Evolutionary conservation across 2,888 invertebrate genomes (phyloP), one percentile per base, ranked within the genome.

Genomic region (Notocelia uddmanniana): DNA sequence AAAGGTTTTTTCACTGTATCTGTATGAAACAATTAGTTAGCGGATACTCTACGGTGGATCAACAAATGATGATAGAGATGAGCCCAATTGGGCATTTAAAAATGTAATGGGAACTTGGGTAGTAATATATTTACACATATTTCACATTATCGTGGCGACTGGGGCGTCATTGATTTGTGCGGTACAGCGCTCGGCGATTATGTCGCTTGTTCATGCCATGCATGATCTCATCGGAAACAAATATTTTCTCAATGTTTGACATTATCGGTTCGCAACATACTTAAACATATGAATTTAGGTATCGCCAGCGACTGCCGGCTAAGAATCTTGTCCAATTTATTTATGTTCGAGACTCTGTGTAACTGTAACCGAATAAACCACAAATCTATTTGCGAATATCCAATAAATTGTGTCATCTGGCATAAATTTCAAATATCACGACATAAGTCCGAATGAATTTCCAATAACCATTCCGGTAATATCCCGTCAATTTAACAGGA

Each of bases 181-280:
- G 63, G 63, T 63, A 45, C n/a, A 63, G 62, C 55, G 48, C 21
- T 31, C 45, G 21, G 52, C 52, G 59, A 60, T 60, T 68, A 59
- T 50, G 52, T 41, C 50, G 58, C 26, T 59, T 59, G 59, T 34
- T 54, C 60, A 54, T 45, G 45, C 54, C 60, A 54, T 45, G 45
- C 54, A 72, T 72, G 72, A 72, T 62, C 67, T 72, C 72, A 72
- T 72, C 67, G 60, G 48, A 67, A 68, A 55, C 37, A 55, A 67
- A 68, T 72, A 68, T 62, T 48, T 48, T 55, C 55, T 31, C 55
- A 68, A 67, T 57, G 60, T 62, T 64, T 63, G 34, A 69, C 37
- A 69, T 21, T 64, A 37, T 31, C 59, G 34, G 45, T 60, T 37
- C 6, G 45, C 11, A 23, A 54, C 34, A 54, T 54, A 62, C 18